Evolutionary conservation across 92 coral and sea anemone genomes (phyloP), one percentile per base, ranked within the genome.

Genomic region (Hydrozoanthus gracilis): DNA sequence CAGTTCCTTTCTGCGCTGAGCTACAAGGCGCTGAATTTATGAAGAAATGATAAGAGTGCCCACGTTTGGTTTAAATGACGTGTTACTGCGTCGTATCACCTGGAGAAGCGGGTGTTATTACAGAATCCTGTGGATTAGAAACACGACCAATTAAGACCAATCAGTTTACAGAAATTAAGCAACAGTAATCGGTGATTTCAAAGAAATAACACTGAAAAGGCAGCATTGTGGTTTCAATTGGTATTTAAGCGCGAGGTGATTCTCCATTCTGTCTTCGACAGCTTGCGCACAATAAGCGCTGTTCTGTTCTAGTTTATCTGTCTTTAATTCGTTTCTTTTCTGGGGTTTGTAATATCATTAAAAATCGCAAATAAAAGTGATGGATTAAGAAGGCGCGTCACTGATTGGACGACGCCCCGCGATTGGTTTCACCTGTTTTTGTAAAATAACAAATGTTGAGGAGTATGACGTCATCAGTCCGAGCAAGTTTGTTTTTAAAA

Each of bases 21-120:
- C 74, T 65, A 58, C 20, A 12, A 47, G 55, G 52, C 61, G 46
- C 46, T 49, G 74, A 80, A n/a, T 80, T 46, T 64, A 80, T 80
- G 66, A 64, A 56, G 60, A 9, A 5, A 12, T 80, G 85, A 80
- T 49, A 80, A 50, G 48, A 7, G 1, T 65, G 85, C 85, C 85
- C 85, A 80, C 85, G 85, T 70, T 66, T 66, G 85, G 82, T 76
- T 79, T 58, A 44, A 45, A 52, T 79, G 84, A 79, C 84, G 84
- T 64, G 73, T 14, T 62, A 62, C 54, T 51, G 73, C 9, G 13
- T 44, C 5, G 60, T 16, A 3, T 15, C 72, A 47, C 85, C 72
- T 66, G 73, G 72, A 51, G 73, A 67, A 65, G 55, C 60, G 73
- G 85, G 73, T 80, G 85, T 80, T 80, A 66, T 48, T 80, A 74